Percentiles rank a stretch among this genome's conserved stretches.
phyloP scores from a whole-genome alignment of 2,797 vertebrate genomes.

The Rhabdomys pumilio region DNA sequence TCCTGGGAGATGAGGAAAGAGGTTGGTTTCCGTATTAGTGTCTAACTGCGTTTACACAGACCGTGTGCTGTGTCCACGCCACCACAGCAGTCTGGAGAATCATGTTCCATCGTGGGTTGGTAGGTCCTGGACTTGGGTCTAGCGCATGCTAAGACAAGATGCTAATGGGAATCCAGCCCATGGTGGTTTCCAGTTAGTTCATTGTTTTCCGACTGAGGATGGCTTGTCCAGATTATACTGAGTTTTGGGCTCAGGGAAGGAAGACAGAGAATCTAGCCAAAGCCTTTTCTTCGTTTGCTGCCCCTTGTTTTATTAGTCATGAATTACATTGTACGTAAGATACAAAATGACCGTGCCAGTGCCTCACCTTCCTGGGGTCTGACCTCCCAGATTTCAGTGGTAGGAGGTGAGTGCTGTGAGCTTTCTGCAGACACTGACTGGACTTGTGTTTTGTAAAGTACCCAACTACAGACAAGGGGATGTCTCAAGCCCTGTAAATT shows the following conservation, averaged over 20 bases:
- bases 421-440: neutral
- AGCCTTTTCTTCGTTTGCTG: neutral
- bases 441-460: neutral
- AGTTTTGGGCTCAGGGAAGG: neutral
- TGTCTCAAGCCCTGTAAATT: neutral
- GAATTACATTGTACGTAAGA: neutral
- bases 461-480: neutral
- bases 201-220: neutral
- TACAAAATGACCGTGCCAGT: neutral
- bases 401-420: neutral
- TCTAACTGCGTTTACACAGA: neutral
- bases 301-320: neutral
- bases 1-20: neutral
- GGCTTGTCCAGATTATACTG: neutral
- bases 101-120: neutral
- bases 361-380: neutral
- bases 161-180: neutral
- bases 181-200: neutral
- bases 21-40: neutral
- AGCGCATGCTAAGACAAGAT: neutral
- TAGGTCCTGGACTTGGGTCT: neutral
- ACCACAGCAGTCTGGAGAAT: neutral
- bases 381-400: neutral
- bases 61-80: neutral
- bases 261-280: neutral